These are phyloP conservation scores for roundworm (Caenorhabditis elegans) DNA, from an alignment of 1,140 invertebrate species.

Conservation along the genomic window WBcel235 BX284602.5:4574501-4575000, in stretches of 20 bases:
- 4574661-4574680: no score
- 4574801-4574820: background rate
- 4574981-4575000: constrained; percentile 4
- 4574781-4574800: constrained; percentile 26
- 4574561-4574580: background rate
- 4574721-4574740: no score
- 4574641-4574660: background rate
- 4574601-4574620: constrained; percentile 30
- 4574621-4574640: background rate
- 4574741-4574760: no score
- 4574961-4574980: no score
- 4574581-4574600: background rate
- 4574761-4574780: no score
- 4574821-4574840: background rate
- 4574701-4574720: no score
- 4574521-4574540: background rate
- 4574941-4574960: no score
- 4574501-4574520: background rate
- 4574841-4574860: background rate
- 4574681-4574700: no score
- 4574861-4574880: background rate
- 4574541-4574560: background rate
- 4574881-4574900: background rate
- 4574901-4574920: background rate
- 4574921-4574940: background rate